Base-by-base conservation (phyloP, 2,113 vertebrate genomes). In the Forbesichthys agassizii region DNA sequence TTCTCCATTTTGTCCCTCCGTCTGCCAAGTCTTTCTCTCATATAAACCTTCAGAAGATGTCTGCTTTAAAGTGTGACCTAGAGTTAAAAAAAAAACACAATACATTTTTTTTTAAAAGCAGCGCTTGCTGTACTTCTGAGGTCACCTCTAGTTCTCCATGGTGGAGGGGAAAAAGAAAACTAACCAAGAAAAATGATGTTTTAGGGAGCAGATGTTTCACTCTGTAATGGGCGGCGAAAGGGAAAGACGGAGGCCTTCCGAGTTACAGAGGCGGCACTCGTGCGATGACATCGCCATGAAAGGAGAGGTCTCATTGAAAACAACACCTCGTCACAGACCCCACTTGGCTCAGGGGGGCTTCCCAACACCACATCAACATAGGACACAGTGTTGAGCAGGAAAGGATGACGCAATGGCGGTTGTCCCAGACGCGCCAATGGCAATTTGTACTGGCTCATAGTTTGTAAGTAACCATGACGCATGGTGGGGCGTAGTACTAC, bases 171-270 rank as follows among this genome's bases (percentile, higher is more conserved):
- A 20, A 18, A 13, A 33, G 47, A 36, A 48, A 59, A 54, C 18
- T 59, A 58, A 27, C 10, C 6, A 52, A 51, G 13, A 54, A 55
- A 56, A 58, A 52, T 16, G 18, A 55, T 27, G 11, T 66, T 73
- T 71, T 46, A 61, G 59, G 71, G 55, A 74, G 67, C 61, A 70
- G 55, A 64, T 33, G 82, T 76, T 80, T 74, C 56, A 68, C 64
- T 66, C 61, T 68, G 55, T 56, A 59, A 67, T 72, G 68, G 71
- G 64, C 58, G 67, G 64, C 42, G 48, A 33, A 59, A 59, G 52
- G 27, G 53, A 55, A 16, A 48, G 73, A 66, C 57, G 63, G 51
- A 74, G 48, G 11, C 1, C 5, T 73, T 58, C 67, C 5, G 36
- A 20, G 42, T 11, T 61, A 66, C 46, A 36, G 51, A 64, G 47